Evolutionary conservation across 2,888 invertebrate genomes (phyloP), one percentile per base, ranked within the genome.

Genomic region (Sabellastarte sp.): DNA sequence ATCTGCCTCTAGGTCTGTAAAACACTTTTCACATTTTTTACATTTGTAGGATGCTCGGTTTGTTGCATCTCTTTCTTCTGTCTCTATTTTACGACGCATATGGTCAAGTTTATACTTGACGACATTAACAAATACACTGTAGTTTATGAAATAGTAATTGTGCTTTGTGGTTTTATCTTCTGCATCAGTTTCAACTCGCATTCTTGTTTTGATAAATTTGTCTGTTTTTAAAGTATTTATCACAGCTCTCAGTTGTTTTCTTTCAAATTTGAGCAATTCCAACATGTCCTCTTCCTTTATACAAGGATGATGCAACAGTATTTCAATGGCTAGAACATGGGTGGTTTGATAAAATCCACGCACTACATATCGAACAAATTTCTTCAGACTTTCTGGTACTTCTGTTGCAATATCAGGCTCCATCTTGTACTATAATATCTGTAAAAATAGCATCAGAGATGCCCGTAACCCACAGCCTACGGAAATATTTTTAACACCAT

Each of bases 91-190:
- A 80, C 95, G 93, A 64, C 95, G 88, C 92, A 97, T 95, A 79
- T 95, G 88, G 85, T 97, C 96, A 80, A 98, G 85, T 86, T 97
- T 97, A 85, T 97, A 98, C 85, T 96, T 97, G 0, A 97, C 93
- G 20, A 97, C 95, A 86, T 97, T 97, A 2, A 97, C 96, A 85
- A 96, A 96, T 50, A 88, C 87, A 81, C 94, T 94, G 84, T 96
- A 97, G 85, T 96, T 96, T 74, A 97, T 96, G 80, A 94, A 97
- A 84, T 96, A 97, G 84, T 95, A 97, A 84, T 95, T 96, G 28
- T 95, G 94, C 87, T 94, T 93, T 78, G 93, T 94, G 33, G 94
- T 93, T 86, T 94, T 95, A 2, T 95, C 94, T 85, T 97, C 96
- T 0, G 89, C 88, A 41, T 93, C 95, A 61, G 96, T 96, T 87